Evolutionary conservation across 2,797 vertebrate genomes (phyloP).

Genomic region (Dipus sagitta): DNA sequence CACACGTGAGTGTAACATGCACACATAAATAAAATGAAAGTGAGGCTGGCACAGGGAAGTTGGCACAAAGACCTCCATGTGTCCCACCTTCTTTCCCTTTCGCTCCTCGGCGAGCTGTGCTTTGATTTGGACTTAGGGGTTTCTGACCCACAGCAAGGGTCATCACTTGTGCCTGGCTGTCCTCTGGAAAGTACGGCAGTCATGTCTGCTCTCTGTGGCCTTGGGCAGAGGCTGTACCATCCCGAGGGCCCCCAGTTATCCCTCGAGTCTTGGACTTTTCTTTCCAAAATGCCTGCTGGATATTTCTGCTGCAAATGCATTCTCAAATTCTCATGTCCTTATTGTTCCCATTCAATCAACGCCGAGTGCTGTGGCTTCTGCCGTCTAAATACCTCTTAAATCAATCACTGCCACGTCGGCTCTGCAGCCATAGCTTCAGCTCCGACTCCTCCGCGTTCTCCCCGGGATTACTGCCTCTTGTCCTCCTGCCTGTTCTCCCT

Average conservation of each 20-base stretch:
- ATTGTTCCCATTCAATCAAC: conserved; percentile 61
- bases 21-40: background rate
- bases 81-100: background rate
- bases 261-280: background rate
- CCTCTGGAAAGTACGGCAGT: background rate
- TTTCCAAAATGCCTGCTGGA: conserved; percentile 15
- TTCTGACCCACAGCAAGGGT: background rate
- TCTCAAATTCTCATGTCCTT: background rate
- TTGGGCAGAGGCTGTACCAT: background rate
- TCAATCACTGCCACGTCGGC: background rate
- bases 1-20: no score
- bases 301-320: background rate
- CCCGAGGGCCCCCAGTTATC: background rate
- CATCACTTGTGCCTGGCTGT: background rate
- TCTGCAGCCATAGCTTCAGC: background rate
- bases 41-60: background rate
- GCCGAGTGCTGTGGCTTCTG: conserved; percentile 10
- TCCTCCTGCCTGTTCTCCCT: background rate
- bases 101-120: background rate
- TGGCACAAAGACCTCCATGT: background rate
- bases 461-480: background rate
- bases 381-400: conserved; percentile 66
- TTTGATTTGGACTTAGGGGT: background rate
- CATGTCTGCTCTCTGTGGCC: background rate
- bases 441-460: background rate